Evolutionary conservation across 2,113 vertebrate genomes (phyloP), one percentile per base, ranked within the genome.

Genomic region (Nyctereutes procyonoides): DNA sequence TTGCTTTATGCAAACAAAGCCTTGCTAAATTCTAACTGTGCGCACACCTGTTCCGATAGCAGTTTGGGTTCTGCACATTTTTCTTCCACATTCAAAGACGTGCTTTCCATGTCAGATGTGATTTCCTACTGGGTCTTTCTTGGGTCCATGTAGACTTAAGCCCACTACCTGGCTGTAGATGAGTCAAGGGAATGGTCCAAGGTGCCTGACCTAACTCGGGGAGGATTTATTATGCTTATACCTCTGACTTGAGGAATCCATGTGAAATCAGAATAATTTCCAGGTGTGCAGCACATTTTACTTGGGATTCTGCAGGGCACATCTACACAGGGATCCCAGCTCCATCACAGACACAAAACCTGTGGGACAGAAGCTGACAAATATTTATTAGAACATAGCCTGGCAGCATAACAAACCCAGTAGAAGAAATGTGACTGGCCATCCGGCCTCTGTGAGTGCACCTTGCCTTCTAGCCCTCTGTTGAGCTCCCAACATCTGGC

Each of bases 1-100:
- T 43, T 10, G 16, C 86, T 38, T 85, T 93, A 56, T 17, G 92
- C 79, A 96, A 74, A 96, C 79, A 95, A 86, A 96, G 56, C 67
- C 65, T 86, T n/a, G 88, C 8, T 20, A 32, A 88, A 93, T 85
- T 32, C 76, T 95, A 32, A 95, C 93, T 35, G 74, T 81, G 90
- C 0, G 0, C 56, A 51, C 85, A 96, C 93, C 88, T 97, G 93
- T 97, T 94, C 94, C 71, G 26, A 10, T 77, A 81, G 90, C 38
- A 5, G 60, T 91, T 77, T 77, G 83, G 48, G 11, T 38, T 92
- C 63, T 83, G 76, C 53, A 51, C 26, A 32, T 62, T 65, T 90
- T 74, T 65, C 22, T 90, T 88, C 58, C 69, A 53, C 14, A 8
- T 82, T 94, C n/a, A 63, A 35, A 88, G 65, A 81, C 1, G 6